These are phyloP conservation scores for Melikaiella ostensackeni DNA, from an alignment of 2,888 invertebrate species.

Conservation along the genomic window DNA sequence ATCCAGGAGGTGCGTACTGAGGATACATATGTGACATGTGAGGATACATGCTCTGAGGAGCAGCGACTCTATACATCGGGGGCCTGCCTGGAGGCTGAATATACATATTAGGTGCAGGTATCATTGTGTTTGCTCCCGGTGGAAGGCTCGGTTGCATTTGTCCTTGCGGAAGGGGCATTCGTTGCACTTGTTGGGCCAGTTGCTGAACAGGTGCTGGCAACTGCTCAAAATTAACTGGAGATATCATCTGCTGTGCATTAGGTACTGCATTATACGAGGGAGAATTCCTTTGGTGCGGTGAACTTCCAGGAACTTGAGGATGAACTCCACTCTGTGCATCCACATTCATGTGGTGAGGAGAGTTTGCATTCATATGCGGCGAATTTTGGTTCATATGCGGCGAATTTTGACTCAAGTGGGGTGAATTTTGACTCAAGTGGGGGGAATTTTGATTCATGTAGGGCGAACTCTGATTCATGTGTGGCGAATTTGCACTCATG, in stretches of 20 bases:
- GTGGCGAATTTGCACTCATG: conserved; percentile 60
- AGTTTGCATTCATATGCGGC: conserved; percentile 56
- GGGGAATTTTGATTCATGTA: conserved; percentile 62
- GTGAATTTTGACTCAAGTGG: conserved; percentile 61
- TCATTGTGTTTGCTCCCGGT: conserved; percentile 72
- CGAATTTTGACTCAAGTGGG: conserved; percentile 64
- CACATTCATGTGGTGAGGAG: conserved; percentile 52
- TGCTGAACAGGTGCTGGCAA: conserved; percentile 75
- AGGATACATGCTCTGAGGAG: conserved; percentile 69
- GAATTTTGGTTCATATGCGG: conserved; percentile 63
- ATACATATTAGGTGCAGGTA: conserved; percentile 73
- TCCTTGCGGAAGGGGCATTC: conserved; percentile 73
- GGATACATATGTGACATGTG: conserved; percentile 70
- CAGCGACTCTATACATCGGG: conserved; percentile 71
- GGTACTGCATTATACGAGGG: conserved; percentile 63
- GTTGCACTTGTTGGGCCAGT: conserved; percentile 74
- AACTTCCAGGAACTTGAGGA: conserved; percentile 56
- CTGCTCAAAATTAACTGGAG: conserved; percentile 73
- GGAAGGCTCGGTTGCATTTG: conserved; percentile 69
- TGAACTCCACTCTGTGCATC: conserved; percentile 46
- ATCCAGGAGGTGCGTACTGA: conserved; percentile 62
- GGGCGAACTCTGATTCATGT: conserved; percentile 59
- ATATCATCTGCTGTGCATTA: conserved; percentile 60
- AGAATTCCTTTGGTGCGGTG: conserved; percentile 67
- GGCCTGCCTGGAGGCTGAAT: conserved; percentile 76